These are phyloP conservation scores for Caenorhabditis brenneri DNA, from an alignment of 1,140 invertebrate genomes.

Conservation along the genomic window DNA sequence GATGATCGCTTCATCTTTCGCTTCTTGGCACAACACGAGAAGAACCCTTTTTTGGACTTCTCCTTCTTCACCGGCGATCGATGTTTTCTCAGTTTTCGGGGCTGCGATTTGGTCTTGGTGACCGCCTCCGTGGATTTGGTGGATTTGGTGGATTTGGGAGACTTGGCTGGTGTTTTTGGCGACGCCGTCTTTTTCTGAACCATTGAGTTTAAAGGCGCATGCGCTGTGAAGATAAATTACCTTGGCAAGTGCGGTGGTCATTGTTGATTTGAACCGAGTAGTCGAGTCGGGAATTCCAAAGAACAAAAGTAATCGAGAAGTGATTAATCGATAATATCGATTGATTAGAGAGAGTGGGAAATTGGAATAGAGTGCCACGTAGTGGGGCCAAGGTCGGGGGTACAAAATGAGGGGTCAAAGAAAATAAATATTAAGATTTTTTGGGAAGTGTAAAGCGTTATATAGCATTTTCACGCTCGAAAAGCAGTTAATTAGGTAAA, in stretches of 20 bases:
- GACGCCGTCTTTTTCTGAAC: background rate
- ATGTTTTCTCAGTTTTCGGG: background rate
- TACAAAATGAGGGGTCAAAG: too few relatives aligned
- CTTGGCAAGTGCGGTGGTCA: slow-evolving; percentile 17
- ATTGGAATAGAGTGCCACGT: too few relatives aligned
- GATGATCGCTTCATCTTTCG: background rate
- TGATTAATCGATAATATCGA: background rate
- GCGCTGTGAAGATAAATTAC: too few relatives aligned
- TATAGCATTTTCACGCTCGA: too few relatives aligned
- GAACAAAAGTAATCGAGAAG: slow-evolving; percentile 17
- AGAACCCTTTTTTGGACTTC: background rate
- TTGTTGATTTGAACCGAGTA: slow-evolving; percentile 35
- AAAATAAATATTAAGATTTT: too few relatives aligned
- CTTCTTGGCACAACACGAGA: slow-evolving; percentile 2
- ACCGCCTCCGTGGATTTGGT: background rate
- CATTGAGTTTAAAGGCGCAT: background rate
- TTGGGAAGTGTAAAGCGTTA: too few relatives aligned
- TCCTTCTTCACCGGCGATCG: background rate
- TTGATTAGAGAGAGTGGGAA: too few relatives aligned
- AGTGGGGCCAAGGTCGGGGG: too few relatives aligned
- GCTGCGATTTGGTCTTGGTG: background rate
- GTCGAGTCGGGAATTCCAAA: background rate
- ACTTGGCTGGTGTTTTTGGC: background rate
- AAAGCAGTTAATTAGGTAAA: too few relatives aligned
- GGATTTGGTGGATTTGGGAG: background rate